Evolutionary conservation across 2,888 invertebrate species (phyloP).

Genomic region (Dasypolia templi): DNA sequence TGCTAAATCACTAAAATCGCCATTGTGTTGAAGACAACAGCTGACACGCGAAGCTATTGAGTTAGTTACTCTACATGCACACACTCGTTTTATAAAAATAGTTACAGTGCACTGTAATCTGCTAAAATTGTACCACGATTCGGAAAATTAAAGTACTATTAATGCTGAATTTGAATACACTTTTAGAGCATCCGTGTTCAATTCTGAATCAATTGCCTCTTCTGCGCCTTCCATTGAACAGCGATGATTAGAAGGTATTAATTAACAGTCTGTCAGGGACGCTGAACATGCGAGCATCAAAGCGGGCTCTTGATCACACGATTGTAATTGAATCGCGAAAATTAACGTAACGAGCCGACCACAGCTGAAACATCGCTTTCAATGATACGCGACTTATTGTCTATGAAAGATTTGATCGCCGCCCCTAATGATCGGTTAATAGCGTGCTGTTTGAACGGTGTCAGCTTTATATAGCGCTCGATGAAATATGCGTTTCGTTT

Average conservation of each 20-base stretch:
- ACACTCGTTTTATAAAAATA: constrained; percentile 11
- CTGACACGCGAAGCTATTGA: constrained; percentile 73
- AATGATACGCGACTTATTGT: constrained; percentile 54
- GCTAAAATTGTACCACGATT: constrained; percentile 7
- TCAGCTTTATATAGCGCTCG: constrained; percentile 65
- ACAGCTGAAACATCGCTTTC: constrained; percentile 42
- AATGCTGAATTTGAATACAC: constrained; percentile 24
- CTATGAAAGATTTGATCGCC: constrained; percentile 64
- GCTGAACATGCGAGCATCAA: constrained; percentile 56
- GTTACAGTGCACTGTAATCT: background rate
- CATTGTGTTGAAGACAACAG: constrained; percentile 72
- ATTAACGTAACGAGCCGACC: constrained; percentile 49
- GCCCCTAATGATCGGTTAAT: constrained; percentile 70
- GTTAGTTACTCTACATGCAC: constrained; percentile 48
- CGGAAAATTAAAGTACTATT: constrained; percentile 3
- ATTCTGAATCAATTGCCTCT: constrained; percentile 33
- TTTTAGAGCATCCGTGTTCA: constrained; percentile 4
- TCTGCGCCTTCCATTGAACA: constrained; percentile 38
- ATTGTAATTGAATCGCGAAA: constrained; percentile 54
- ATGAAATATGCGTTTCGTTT: constrained; percentile 68
- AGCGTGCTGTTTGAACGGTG: constrained; percentile 68
- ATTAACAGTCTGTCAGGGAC: constrained; percentile 59
- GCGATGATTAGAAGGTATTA: constrained; percentile 68
- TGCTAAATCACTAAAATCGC: constrained; percentile 72
- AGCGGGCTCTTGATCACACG: constrained; percentile 50